Base-by-base conservation (phyloP, 2,797 vertebrate genomes). In the Bucorvus abyssinicus region DNA sequence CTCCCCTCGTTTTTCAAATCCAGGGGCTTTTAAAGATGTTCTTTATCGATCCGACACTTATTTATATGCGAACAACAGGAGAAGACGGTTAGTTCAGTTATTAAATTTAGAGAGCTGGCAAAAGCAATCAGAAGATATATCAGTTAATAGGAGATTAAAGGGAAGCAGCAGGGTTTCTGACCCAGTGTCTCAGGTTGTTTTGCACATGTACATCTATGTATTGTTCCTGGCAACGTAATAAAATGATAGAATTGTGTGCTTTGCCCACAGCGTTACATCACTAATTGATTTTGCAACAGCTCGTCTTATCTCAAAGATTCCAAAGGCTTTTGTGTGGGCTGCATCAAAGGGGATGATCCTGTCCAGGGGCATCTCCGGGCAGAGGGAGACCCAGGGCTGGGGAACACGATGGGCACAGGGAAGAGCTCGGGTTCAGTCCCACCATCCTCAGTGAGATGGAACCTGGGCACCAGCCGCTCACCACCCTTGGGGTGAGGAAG, bases 51-150 rank as follows among this genome's bases (percentile, higher is more conserved):
- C 81, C 79, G 42, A 47, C 49, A 47, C 86, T 92, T 95, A 95
- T 85, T 94, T 94, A 94, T 93, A 94, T 75, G 84, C 12, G 5
- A 95, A 90, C 83, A 93, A 92, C 78, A 65, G 83, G 50, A 82
- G 81, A 64, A 91, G 90, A 90, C 45, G 64, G 80, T 84, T 89
- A 79, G 84, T 85, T 82, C 84, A 71, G 93, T 95, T 96, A 96
- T 97, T 96, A 96, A 93, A 95, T 86, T 88, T 79, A 94, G 84
- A 87, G 91, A 90, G 89, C 95, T 96, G 97, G 96, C 96, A 97
- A 96, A 94, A 97, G 87, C 96, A 95, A 95, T 96, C 96, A 94
- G 92, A 95, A 97, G 95, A 94, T 69, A 70, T 32, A 97, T 96
- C 71, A 64, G 86, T 89, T 97, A 96, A 96, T 38, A 77, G 67